Percentiles rank a stretch among this genome's conserved stretches.
phyloP scores from a whole-genome alignment of 1,140 invertebrate genomes.

The Nephila pilipes region DNA sequence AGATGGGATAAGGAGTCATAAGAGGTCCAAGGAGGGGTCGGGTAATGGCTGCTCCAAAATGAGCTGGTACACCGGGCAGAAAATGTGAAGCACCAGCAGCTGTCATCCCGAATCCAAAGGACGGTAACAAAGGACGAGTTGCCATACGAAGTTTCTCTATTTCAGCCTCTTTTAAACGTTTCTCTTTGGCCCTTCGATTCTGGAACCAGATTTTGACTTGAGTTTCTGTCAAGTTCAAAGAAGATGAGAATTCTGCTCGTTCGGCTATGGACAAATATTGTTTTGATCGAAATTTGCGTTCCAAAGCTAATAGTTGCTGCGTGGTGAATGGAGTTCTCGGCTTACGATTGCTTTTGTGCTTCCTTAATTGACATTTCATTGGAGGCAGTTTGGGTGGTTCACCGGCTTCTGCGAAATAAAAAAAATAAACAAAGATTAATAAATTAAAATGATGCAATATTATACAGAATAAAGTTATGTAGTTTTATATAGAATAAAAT shows the following conservation, averaged over 20 bases:
- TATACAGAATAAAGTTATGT: no score
- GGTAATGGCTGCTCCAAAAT: constrained; percentile 46
- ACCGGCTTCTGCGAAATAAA: constrained; percentile 66
- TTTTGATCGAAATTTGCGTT: constrained; percentile 97
- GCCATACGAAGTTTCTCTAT: constrained; percentile 82
- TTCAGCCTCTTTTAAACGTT: constrained; percentile 82
- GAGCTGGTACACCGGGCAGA: constrained; percentile 61
- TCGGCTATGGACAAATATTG: constrained; percentile 98
- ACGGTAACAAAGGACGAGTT: constrained; percentile 71
- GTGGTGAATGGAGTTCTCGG: constrained; percentile 98
- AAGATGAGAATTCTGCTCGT: constrained; percentile 96
- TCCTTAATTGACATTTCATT: constrained; percentile 94
- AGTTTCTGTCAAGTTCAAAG: constrained; percentile 96
- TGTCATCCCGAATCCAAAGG: constrained; percentile 73
- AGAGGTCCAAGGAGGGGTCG: constrained; percentile 69
- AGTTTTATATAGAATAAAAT: no score
- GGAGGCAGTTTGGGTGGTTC: constrained; percentile 77
- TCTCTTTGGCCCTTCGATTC: constrained; percentile 84
- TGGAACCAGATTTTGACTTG: constrained; percentile 82
- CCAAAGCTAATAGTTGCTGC: constrained; percentile 95
- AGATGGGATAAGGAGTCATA: constrained; percentile 74
- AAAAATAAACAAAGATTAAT: background rate
- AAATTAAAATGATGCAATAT: no score
- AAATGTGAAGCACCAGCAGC: constrained; percentile 62
- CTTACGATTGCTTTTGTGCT: constrained; percentile 98